These are phyloP conservation scores for Willowsia nigromaculata DNA, from an alignment of 2,888 invertebrate genomes.

Conservation along the genomic window DNA sequence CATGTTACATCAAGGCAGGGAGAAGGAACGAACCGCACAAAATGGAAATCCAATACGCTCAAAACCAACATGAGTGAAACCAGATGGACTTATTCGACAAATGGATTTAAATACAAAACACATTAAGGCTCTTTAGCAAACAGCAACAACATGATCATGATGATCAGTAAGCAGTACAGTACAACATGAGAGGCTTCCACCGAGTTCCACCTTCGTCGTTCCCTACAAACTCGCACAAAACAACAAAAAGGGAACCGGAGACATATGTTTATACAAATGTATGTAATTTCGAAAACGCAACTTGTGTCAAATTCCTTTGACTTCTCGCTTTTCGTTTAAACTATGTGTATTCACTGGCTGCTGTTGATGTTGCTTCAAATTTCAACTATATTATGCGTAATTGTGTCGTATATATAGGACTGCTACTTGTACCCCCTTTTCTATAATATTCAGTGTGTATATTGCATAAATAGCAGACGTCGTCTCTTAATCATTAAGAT, in stretches of 20 bases:
- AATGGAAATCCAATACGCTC: conserved; percentile 58
- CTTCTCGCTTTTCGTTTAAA: not conserved
- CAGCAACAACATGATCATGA: conserved; percentile 30
- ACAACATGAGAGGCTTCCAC: conserved; percentile 38
- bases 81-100: conserved; percentile 61
- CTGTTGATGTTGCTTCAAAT: conserved; percentile 37
- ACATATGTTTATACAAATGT: conserved; percentile 56
- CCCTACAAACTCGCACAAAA: conserved; percentile 5
- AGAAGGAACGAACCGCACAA: not conserved
- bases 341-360: not conserved
- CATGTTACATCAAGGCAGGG: not conserved
- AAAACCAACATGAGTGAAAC: conserved; percentile 52
- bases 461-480: conserved; percentile 4
- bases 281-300: conserved; percentile 57
- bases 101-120: conserved; percentile 63
- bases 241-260: conserved; percentile 23
- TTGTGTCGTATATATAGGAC: not conserved
- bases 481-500: conserved; percentile 33
- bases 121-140: conserved; percentile 63
- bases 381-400: not conserved
- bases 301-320: conserved; percentile 52
- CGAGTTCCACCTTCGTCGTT: not conserved
- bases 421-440: not conserved
- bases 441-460: not conserved
- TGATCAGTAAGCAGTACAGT: too few species aligned